Percentiles rank a stretch among this genome's conserved stretches.
phyloP scores from a whole-genome alignment of 2,888 invertebrate genomes.

The Acanthacorydalis orientalis region DNA sequence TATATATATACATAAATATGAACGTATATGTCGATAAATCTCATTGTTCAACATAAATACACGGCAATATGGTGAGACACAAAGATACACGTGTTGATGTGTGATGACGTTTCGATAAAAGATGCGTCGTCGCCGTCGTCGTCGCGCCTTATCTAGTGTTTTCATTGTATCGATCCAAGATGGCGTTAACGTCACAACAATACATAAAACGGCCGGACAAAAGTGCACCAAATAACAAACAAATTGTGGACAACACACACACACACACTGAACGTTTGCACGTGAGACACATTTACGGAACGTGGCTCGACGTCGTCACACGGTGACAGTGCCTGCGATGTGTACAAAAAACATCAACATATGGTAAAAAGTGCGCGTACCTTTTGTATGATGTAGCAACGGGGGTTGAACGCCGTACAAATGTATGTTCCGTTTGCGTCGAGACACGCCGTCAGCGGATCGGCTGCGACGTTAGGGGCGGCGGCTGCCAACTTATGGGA shows the following conservation, averaged over 20 bases:
- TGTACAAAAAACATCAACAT: not conserved
- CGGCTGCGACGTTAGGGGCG: conserved; percentile 12
- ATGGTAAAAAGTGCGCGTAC: conserved; percentile 13
- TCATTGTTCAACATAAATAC: not conserved
- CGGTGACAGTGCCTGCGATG: not conserved
- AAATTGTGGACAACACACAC: not conserved
- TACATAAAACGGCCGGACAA: not conserved
- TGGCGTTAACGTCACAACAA: conserved; percentile 10
- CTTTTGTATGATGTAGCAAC: conserved; percentile 48
- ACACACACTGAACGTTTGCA: not conserved
- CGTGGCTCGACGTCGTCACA: not conserved
- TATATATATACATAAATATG: not conserved
- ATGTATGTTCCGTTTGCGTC: conserved; percentile 40
- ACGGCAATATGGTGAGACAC: too few species aligned
- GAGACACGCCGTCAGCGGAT: conserved; percentile 28
- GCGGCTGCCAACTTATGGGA: conserved; percentile 7
- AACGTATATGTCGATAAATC: not conserved
- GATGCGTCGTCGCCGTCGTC: too few species aligned
- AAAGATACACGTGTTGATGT: too few species aligned
- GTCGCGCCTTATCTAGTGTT: conserved; percentile 1
- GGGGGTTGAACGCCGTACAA: conserved; percentile 42
- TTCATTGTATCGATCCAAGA: conserved; percentile 13
- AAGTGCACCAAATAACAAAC: too few species aligned
- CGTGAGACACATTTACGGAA: not conserved
- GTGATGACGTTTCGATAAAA: too few species aligned